These are phyloP conservation scores for Ictalurus furcatus DNA, from an alignment of 2,113 vertebrate species.

Conservation along the genomic window DNA sequence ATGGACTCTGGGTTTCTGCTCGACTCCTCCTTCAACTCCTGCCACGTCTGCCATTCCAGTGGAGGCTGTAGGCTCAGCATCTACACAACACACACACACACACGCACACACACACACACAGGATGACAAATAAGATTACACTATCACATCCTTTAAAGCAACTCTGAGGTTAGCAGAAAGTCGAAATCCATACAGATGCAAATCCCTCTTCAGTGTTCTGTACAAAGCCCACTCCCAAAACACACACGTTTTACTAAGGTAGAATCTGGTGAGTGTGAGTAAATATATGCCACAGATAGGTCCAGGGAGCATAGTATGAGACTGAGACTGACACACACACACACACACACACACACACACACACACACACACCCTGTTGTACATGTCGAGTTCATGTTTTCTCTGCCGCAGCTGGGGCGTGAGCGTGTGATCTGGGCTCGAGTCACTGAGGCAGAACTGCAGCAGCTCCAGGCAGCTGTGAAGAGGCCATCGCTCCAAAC, in stretches of 20 bases:
- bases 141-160: background rate
- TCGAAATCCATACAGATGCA: background rate
- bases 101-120: conserved; percentile 40
- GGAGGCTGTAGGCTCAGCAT: conserved; percentile 79
- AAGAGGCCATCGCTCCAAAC: conserved; percentile 86
- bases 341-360: conserved; percentile 74
- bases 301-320: background rate
- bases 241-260: background rate
- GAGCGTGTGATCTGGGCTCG: conserved; percentile 64
- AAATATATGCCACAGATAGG: too few relatives aligned
- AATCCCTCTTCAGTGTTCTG: background rate
- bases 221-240: background rate
- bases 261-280: background rate
- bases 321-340: conserved; percentile 57
- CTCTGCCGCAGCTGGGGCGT: conserved; percentile 75
- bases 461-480: conserved; percentile 84
- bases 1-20: conserved; percentile 74
- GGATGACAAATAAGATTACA: background rate
- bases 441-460: conserved; percentile 84
- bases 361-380: conserved; percentile 76
- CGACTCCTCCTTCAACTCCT: conserved; percentile 83
- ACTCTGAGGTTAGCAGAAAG: background rate
- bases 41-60: conserved; percentile 83
- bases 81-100: conserved; percentile 67
- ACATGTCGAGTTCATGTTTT: conserved; percentile 83